A percentile compares a stretch with the other conserved stretches of the same genome.
phyloP scores from a whole-genome alignment of 2,888 invertebrate species.

The Prenolepis imparis region DNA sequence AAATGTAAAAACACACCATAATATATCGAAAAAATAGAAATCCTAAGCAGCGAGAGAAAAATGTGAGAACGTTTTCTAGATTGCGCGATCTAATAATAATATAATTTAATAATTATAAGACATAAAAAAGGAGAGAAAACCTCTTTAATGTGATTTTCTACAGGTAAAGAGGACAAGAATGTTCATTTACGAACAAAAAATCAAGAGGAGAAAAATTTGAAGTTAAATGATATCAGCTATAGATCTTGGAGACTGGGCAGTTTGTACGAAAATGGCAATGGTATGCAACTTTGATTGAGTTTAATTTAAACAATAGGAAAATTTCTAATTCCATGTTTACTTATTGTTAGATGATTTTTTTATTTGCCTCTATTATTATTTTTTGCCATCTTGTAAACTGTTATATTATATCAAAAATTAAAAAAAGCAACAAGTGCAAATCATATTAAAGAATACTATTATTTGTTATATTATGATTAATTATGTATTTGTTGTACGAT shows the following conservation, averaged over 20 bases:
- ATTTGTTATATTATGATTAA: too few relatives aligned
- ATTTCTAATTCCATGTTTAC: not conserved
- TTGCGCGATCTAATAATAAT: not conserved
- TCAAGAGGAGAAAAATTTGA: constrained; percentile 78
- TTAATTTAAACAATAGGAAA: not conserved
- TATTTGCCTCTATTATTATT: not conserved
- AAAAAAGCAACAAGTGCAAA: not conserved
- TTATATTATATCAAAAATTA: not conserved
- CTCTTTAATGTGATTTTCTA: constrained; percentile 41
- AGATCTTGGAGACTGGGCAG: constrained; percentile 85
- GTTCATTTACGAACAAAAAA: constrained; percentile 56
- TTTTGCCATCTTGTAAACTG: not conserved
- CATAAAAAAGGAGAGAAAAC: not conserved
- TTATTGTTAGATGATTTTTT: not conserved
- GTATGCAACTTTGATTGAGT: constrained; percentile 51
- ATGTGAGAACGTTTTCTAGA: not conserved
- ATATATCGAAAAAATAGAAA: not conserved
- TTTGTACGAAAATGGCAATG: constrained; percentile 83
- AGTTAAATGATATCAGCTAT: constrained; percentile 83
- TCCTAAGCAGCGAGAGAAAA: not conserved
- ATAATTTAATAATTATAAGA: constrained; percentile 4
- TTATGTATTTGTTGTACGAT: not conserved
- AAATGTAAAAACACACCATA: not conserved
- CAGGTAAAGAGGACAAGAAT: constrained; percentile 63
- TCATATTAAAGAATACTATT: too few relatives aligned